Base-by-base conservation (phyloP, 2,797 vertebrate species). In the Rhincodon typus region DNA sequence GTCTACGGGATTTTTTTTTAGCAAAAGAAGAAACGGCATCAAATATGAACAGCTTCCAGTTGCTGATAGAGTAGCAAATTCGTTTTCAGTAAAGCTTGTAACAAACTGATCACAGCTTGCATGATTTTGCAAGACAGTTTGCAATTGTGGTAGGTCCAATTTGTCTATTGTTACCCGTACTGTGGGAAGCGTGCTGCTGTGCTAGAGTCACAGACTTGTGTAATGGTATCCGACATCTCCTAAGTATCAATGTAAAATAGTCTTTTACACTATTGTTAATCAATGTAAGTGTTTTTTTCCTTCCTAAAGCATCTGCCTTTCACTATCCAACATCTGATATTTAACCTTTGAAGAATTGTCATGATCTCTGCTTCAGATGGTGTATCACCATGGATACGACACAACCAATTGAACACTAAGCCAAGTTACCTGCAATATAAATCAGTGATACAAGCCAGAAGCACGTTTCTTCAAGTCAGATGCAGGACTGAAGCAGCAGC, bases 331-430 rank as follows among this genome's bases (percentile, higher is more conserved):
- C 74, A 25, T 74, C n/a, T 53, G 17, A 2, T 42, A 50, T 69
- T 93, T 93, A 67, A 69, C 90, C 70, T 95, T 77, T 95, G 70
- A 77, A 95, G 70, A 77, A 30, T 77, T 77, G 46, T 50, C 19
- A 46, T n/a, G 46, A 74, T 74, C 42, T 77, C 72, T 95, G 93
- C 46, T 46, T 94, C 57, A 72, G 13, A 50, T 23, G 50, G 70
- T 10, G 30, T 8, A 53, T 15, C 53, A 50, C 70, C 70, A 95
- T 46, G 70, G 70, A 50, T 77, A 50, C 72, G 30, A 15, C 4
- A 21, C 38, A 67, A 23, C 25, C 53, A 94, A 34, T 77, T 19
- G 70, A 34, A 53, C 30, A 19, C 6, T 50, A 57, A 77, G 42
- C 53, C 46, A 77, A 77, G 94, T 77, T 27, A 95, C 27, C 42